These are phyloP conservation scores for Panthera leo DNA, from an alignment of 2,113 vertebrate genomes.

Conservation along the genomic window DNA sequence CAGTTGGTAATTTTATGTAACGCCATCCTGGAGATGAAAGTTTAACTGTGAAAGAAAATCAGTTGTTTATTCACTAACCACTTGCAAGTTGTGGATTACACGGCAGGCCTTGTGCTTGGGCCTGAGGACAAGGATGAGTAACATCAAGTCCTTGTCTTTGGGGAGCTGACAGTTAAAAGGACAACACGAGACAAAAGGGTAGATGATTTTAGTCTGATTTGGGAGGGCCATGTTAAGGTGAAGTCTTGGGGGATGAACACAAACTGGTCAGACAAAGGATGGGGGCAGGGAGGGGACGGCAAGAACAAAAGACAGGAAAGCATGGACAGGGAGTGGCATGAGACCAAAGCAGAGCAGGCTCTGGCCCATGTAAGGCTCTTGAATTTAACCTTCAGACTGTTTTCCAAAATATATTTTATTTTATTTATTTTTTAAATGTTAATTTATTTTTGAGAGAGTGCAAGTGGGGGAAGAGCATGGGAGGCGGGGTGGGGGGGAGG, in stretches of 20 bases:
- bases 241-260: background rate
- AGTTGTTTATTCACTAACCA: background rate
- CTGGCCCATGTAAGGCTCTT: background rate
- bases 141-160: background rate
- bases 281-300: too few relatives aligned
- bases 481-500: fast-evolving
- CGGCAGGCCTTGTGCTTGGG: background rate
- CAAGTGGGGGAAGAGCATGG: too few relatives aligned
- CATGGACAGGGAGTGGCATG: too few relatives aligned
- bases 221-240: background rate
- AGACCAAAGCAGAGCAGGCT: background rate
- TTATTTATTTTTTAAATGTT: too few relatives aligned
- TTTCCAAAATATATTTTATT: background rate
- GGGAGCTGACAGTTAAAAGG: background rate
- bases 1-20: background rate
- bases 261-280: background rate
- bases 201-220: background rate
- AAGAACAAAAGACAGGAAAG: background rate
- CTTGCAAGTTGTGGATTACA: background rate
- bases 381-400: background rate
- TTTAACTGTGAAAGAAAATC: conserved; percentile 35
- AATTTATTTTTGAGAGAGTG: too few relatives aligned
- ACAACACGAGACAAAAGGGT: background rate
- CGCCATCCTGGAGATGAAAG: background rate
- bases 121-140: background rate